phyloP scores from a whole-genome alignment of 2,797 vertebrate genomes.

The Onychomys arenicola region DNA sequence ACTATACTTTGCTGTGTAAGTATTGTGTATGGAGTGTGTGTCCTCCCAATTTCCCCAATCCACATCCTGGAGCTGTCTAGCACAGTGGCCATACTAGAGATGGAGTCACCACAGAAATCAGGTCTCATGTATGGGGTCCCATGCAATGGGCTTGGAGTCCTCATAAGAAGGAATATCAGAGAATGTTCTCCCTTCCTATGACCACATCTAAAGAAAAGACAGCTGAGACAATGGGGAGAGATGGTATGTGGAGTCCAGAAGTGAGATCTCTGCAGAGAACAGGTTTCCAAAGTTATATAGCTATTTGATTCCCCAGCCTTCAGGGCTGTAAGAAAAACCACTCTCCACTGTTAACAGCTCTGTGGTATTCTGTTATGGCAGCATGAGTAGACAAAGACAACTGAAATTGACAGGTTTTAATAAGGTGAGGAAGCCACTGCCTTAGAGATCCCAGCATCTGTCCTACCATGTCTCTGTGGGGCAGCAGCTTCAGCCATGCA shows the following conservation, averaged over 20 bases:
- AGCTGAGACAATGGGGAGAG: not conserved
- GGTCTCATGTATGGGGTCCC: not conserved
- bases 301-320: not conserved
- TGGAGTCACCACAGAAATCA: not conserved
- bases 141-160: not conserved
- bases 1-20: not conserved
- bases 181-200: rapidly evolving
- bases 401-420: not conserved
- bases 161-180: not conserved
- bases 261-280: not conserved
- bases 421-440: not conserved
- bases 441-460: not conserved
- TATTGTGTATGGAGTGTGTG: not conserved
- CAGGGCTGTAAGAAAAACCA: not conserved
- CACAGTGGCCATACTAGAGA: not conserved
- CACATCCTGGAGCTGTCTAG: not conserved
- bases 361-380: not conserved
- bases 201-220: not conserved
- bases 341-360: not conserved
- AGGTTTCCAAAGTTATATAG: not conserved
- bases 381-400: not conserved
- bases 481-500: not conserved
- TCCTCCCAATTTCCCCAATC: not conserved
- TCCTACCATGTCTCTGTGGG: not conserved
- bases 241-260: not conserved